phyloP scores from a whole-genome alignment of 1,140 invertebrate genomes.

The Drosophila novamexicana region DNA sequence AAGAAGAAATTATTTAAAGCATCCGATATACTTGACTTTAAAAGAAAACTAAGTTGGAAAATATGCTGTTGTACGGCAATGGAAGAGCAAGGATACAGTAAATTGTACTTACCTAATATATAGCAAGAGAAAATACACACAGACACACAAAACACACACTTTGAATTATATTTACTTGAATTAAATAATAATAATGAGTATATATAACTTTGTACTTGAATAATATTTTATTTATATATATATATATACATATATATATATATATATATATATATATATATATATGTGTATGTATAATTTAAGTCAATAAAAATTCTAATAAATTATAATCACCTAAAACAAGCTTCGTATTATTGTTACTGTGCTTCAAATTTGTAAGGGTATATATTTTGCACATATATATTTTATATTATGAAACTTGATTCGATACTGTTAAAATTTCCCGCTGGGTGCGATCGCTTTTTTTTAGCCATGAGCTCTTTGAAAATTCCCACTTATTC shows the following conservation, averaged over 20 bases:
- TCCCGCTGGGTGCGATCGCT: background rate
- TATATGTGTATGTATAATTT: slow-evolving; percentile 74
- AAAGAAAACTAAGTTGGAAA: slow-evolving; percentile 46
- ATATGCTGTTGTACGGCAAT: slow-evolving; percentile 64
- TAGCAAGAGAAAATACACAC: slow-evolving; percentile 47
- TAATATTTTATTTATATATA: slow-evolving; percentile 84
- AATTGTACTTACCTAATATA: slow-evolving; percentile 70
- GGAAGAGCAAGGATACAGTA: slow-evolving; percentile 63
- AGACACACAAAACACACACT: slow-evolving; percentile 65
- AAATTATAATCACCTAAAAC: slow-evolving; percentile 82
- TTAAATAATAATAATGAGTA: slow-evolving; percentile 83
- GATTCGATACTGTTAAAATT: background rate
- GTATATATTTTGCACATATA: no score
- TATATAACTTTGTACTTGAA: slow-evolving; percentile 84
- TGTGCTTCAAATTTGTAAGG: no score
- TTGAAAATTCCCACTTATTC: no score
- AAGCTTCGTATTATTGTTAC: background rate
- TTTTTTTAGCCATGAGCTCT: no score
- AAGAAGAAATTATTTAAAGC: slow-evolving; percentile 35
- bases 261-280: slow-evolving; percentile 56
- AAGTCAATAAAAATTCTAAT: slow-evolving; percentile 84
- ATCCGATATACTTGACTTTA: slow-evolving; percentile 25
- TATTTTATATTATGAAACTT: background rate
- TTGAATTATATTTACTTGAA: slow-evolving; percentile 81
- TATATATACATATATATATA: slow-evolving; percentile 44